phyloP scores from a whole-genome alignment of 2,797 vertebrate genomes.

The Sebastes iracundus region DNA sequence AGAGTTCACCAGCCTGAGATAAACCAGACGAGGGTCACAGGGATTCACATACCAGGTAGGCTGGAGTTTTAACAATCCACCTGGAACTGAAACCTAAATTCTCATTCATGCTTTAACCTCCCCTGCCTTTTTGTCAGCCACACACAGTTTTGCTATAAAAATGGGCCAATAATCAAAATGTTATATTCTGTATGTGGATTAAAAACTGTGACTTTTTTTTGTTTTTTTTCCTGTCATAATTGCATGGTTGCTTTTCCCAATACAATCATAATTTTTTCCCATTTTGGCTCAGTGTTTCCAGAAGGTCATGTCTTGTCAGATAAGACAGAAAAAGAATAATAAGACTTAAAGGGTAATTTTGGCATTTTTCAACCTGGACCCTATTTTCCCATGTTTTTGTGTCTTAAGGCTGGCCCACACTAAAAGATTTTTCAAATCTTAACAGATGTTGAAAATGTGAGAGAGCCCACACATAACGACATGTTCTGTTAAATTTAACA shows the following conservation, averaged over 20 bases:
- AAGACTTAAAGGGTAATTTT: not conserved
- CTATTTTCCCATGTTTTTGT: no score
- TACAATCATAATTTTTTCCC: not conserved
- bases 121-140: not conserved
- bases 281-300: not conserved
- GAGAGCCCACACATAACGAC: no score
- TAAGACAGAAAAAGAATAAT: not conserved
- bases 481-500: no score
- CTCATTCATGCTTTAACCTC: not conserved
- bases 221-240: not conserved
- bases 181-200: not conserved
- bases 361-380: no score
- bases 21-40: not conserved
- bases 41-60: constrained; percentile 1
- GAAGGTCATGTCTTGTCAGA: not conserved
- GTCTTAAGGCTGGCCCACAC: no score
- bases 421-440: no score
- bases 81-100: not conserved
- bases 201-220: not conserved
- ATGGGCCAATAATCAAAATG: not conserved
- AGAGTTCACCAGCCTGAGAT: not conserved
- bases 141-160: not conserved
- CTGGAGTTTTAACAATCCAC: not conserved
- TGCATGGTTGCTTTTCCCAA: not conserved
- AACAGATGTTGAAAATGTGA: not conserved